These are phyloP conservation scores for Apomyelois bistriatella DNA, from an alignment of 2,888 invertebrate genomes.

Conservation along the genomic window DNA sequence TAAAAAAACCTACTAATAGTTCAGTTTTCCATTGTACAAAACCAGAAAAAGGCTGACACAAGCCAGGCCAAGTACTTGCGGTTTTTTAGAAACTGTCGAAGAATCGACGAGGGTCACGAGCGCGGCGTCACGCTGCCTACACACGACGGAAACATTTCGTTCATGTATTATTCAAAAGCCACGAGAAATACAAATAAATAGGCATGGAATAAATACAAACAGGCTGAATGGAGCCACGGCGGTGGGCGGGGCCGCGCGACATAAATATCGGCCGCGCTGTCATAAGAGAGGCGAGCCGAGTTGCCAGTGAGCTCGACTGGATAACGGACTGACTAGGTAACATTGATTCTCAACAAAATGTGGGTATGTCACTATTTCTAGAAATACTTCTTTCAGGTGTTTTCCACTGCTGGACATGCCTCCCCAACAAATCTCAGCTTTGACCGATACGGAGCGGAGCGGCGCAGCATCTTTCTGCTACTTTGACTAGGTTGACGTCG, in stretches of 20 bases:
- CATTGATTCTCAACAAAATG: no score
- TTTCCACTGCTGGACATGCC: no score
- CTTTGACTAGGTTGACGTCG: no score
- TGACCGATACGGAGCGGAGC: no score
- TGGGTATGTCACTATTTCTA: no score
- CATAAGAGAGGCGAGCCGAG: slow-evolving; percentile 62
- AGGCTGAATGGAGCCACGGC: slow-evolving; percentile 76
- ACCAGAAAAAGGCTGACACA: slow-evolving; percentile 30
- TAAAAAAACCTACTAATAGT: no score
- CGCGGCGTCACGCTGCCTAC: slow-evolving; percentile 78
- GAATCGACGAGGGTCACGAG: slow-evolving; percentile 35
- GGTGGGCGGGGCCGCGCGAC: slow-evolving; percentile 74
- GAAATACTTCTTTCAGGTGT: no score
- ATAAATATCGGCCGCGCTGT: slow-evolving; percentile 75
- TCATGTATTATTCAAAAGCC: slow-evolving; percentile 77
- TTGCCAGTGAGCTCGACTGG: no score
- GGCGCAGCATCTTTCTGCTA: no score
- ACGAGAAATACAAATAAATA: slow-evolving; percentile 79
- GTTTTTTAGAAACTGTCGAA: slow-evolving; percentile 37
- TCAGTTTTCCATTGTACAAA: no score
- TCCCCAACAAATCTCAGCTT: no score
- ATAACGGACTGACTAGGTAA: no score
- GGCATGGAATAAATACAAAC: slow-evolving; percentile 79
- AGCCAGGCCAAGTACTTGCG: not conserved
- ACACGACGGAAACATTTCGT: slow-evolving; percentile 76